Percentiles rank a stretch among this genome's conserved stretches.
Evolutionary conservation across 23 tunicate species (phyloP).

Genomic region (Ascidia mentula): DNA sequence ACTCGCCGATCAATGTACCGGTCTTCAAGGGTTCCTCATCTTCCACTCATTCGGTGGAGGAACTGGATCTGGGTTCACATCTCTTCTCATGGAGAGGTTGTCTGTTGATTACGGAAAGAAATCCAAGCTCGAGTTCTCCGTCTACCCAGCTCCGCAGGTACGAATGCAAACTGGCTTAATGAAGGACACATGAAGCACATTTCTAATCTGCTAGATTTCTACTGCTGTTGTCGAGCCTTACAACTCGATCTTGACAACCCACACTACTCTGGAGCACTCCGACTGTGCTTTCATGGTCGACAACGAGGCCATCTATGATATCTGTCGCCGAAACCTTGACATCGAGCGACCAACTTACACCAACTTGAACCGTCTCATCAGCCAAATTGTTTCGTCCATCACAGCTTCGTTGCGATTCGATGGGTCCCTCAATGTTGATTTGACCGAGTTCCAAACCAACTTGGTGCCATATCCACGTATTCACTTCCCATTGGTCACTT

Average conservation of each 20-base stretch:
- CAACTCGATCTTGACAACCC: too few species aligned
- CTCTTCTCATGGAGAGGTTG: constrained; percentile 52
- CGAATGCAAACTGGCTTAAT: background rate
- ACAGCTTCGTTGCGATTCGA: constrained; percentile 92
- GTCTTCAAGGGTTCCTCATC: constrained; percentile 58
- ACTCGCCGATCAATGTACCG: constrained; percentile 44
- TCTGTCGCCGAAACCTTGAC: constrained; percentile 92
- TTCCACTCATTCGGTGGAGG: constrained; percentile 38
- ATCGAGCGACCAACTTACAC: constrained; percentile 96
- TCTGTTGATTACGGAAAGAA: constrained; percentile 63
- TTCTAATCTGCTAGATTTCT: too few species aligned
- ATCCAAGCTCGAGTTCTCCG: constrained; percentile 43
- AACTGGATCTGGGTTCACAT: constrained; percentile 57
- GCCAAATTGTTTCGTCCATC: constrained; percentile 93
- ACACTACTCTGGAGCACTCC: constrained; percentile 5
- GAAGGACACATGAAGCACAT: too few species aligned
- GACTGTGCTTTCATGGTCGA: constrained; percentile 24
- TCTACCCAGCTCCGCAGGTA: constrained; percentile 63
- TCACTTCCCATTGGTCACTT: too few species aligned
- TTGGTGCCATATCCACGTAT: constrained; percentile 98
- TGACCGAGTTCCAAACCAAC: constrained; percentile 98
- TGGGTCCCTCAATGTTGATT: constrained; percentile 86
- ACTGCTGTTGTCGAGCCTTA: constrained; percentile 14
- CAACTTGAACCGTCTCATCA: constrained; percentile 90
- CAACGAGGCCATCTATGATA: constrained; percentile 99